Base-by-base conservation (phyloP, 1,140 invertebrate species). In the Caenorhabditis tropicalis region DNA sequence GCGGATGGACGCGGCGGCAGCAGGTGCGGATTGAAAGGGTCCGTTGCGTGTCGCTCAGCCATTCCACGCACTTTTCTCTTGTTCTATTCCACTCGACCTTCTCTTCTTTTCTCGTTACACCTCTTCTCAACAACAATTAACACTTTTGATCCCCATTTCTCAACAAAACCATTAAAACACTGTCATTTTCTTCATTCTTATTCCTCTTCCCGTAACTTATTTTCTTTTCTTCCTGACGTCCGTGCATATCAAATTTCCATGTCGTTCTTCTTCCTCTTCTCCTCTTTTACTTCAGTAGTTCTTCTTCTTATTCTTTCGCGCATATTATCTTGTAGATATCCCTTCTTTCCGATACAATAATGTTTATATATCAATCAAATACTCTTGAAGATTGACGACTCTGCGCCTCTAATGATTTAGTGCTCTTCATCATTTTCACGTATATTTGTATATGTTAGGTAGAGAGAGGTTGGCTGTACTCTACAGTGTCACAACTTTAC, bases 311-410 rank as follows among this genome's bases (percentile, higher is more conserved):
- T 5, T 31, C 36, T 74, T 74, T n/a, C 65, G 33, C 36, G 65
- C 65, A 74, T 74, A 74, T 74, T 74, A 43, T 43, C 65, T 74
- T 43, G 65, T 74, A 74, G 65, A 74, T 74, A 74, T 74, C 65
- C 65, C 10, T 24, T n/a, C 12, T n/a, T 19, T 21, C 65, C 65
- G 65, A 74, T 74, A 74, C 65, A 43, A 74, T 74, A 74, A 74
- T 74, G 65, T 74, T 74, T 74, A 74, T 74, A 74, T 74, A 74
- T 74, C 65, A 74, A 74, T 74, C 65, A 74, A 74, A 74, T 74
- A 74, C 65, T 43, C 65, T 74, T 74, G 65, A 74, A 74, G 65
- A 74, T 43, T 39, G 65, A 43, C 65, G 36, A 74, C 65, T 43
- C 65, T 74, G 65, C 65, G n/a, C 65, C 65, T 74, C 65, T 19